These are phyloP conservation scores for Apostichopus leukothele DNA, from an alignment of 53 echinoderm and acorn worm genomes.

Conservation along the genomic window DNA sequence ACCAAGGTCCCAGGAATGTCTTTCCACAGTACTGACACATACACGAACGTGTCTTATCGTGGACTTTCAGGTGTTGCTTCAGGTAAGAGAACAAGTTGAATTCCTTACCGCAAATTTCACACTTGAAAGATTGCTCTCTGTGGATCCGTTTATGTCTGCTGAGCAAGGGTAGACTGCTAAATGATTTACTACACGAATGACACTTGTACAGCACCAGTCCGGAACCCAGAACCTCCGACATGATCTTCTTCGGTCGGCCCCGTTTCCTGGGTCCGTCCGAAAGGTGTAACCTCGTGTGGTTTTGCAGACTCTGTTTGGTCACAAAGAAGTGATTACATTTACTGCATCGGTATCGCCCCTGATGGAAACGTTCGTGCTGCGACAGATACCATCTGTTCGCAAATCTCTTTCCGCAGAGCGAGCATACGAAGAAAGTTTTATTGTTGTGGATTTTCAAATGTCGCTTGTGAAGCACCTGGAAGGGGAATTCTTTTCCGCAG, in stretches of 20 bases:
- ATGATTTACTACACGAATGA: not conserved
- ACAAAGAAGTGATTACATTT: conserved; percentile 9
- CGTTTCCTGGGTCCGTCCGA: conserved; percentile 2
- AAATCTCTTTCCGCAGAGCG: conserved; percentile 37
- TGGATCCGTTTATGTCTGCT: conserved; percentile 23
- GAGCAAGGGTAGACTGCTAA: not conserved
- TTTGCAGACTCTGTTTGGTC: conserved; percentile 2
- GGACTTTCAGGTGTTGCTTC: conserved; percentile 41
- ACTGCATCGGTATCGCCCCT: not conserved
- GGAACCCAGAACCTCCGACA: not conserved
- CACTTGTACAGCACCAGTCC: conserved; percentile 25
- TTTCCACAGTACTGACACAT: conserved; percentile 47
- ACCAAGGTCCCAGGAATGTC: conserved; percentile 39
- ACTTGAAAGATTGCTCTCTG: conserved; percentile 13
- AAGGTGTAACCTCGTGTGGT: conserved; percentile 14
- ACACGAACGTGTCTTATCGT: conserved; percentile 19
- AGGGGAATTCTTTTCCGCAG: conserved; percentile 5
- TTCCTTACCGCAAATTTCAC: conserved; percentile 25
- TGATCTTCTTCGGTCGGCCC: conserved; percentile 15
- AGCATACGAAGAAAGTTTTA: conserved; percentile 23
- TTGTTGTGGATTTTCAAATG: conserved; percentile 27
- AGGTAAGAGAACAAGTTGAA: conserved; percentile 26
- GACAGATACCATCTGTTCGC: conserved; percentile 18
- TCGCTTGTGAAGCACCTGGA: not conserved
- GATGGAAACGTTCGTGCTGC: conserved; percentile 35